Percentiles rank a stretch among this genome's conserved stretches.
Conservation (phyloP, 2,113 vertebrate species). For the Acrocephalus arundinaceus region DNA sequence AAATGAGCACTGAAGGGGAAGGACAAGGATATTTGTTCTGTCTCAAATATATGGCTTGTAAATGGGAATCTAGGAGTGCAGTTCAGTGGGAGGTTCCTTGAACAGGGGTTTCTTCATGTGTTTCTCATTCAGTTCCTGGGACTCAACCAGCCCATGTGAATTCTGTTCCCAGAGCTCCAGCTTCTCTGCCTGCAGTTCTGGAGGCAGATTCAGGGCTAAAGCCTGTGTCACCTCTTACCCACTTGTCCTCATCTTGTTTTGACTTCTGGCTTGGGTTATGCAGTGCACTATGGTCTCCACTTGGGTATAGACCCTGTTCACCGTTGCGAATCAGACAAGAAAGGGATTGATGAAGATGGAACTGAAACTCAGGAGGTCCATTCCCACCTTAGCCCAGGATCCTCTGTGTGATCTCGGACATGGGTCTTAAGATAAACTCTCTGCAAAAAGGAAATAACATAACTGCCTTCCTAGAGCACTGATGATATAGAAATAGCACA, state of each 20-base stretch:
- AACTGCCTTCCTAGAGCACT: background rate
- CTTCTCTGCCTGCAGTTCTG: background rate
- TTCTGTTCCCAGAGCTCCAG: background rate
- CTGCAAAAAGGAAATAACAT: background rate
- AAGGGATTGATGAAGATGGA: background rate
- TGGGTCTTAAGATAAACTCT: background rate
- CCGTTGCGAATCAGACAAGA: background rate
- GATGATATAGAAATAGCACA: background rate
- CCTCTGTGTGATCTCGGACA: background rate
- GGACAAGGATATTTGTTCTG: accelerated
- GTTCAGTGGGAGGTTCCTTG: background rate
- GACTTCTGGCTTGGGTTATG: background rate
- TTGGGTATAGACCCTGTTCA: background rate
- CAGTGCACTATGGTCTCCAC: accelerated
- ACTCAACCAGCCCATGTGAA: background rate
- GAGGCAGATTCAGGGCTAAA: background rate
- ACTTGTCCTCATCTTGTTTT: background rate
- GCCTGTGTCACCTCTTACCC: background rate
- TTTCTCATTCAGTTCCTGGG: background rate
- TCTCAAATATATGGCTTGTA: background rate
- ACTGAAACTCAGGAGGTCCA: background rate
- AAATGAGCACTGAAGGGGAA: background rate
- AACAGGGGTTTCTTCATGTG: background rate
- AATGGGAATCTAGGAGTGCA: background rate
- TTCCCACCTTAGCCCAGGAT: background rate